Evolutionary conservation across 2,888 invertebrate genomes (phyloP), one percentile per base, ranked within the genome.

Genomic region (Myopa tessellatipennis): DNA sequence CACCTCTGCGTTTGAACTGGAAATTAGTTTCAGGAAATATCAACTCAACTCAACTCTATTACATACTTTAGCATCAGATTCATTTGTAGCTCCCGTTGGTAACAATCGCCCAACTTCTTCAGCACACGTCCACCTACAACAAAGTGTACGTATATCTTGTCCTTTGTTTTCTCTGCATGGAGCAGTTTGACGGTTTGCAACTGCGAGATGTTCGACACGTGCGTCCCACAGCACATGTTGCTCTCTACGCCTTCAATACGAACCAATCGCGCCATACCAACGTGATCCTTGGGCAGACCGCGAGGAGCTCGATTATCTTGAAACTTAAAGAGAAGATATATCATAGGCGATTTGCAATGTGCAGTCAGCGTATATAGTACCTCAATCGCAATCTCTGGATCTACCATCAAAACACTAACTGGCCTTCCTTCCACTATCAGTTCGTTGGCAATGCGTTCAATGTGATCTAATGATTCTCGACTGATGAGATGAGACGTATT

Each of bases 141-240:
- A 88, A 96, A 96, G 84, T 92, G 91, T 0, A 94, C 88, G 72
- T 92, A 90, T 0, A 91, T 91, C 85, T 93, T 92, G 6, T 92
- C 91, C 85, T 95, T 96, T 10, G 94, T 93, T 79, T 94, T 94
- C 83, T 95, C 95, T 0, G 90, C 89, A 74, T 93, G 91, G 16
- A 95, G 85, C 65, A 96, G 84, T 85, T 94, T 94, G 40, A 94
- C 90, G 50, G 90, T 90, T 90, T 94, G 94, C 26, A 94, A 87
- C 86, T 94, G 93, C 77, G 91, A 91, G 50, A 96, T 90, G 87
- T 94, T 95, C 5, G 91, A 90, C 0, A 96, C 95, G 86, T 96
- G 96, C 0, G 96, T 96, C 1, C 96, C 96, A 88, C 96, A 96
- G 86, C 96, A 97, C 92, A 96, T 93, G 84, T 95, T 95, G 78